Conservation (phyloP, 2,113 vertebrate species). For the Callorhinus ursinus region DNA sequence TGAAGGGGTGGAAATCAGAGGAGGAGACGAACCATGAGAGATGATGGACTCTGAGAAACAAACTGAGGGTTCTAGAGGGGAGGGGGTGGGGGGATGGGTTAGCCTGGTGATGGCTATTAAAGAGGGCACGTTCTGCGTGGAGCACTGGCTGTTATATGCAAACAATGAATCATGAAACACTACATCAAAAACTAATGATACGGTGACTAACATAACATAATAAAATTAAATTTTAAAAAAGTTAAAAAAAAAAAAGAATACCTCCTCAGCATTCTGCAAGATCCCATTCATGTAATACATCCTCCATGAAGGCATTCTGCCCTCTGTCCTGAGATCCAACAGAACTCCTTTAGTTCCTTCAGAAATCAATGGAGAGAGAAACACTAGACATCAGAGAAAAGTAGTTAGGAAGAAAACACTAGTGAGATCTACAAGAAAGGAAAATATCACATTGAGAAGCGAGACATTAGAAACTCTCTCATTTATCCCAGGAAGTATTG, state of each 20-base stretch:
- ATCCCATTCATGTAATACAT: background rate
- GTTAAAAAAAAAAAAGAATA: background rate
- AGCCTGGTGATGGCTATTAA: too few species aligned
- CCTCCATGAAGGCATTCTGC: background rate
- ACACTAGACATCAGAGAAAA: background rate
- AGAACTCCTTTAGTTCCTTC: background rate
- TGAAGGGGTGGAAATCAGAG: too few species aligned
- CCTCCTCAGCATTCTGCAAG: background rate
- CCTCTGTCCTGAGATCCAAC: background rate
- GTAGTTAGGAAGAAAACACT: background rate
- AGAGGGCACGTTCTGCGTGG: too few species aligned
- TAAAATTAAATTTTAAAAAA: too few species aligned
- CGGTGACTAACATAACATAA: too few species aligned
- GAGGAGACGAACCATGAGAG: too few species aligned
- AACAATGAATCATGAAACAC: too few species aligned
- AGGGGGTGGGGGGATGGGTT: too few species aligned
- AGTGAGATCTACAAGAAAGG: background rate
- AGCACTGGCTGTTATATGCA: too few species aligned
- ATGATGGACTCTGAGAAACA: too few species aligned
- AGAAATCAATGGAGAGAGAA: constrained; percentile 23
- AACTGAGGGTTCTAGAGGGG: too few species aligned
- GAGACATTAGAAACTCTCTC: background rate
- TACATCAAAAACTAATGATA: too few species aligned
- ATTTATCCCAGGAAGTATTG: background rate
- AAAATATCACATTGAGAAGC: constrained; percentile 3